Conservation (phyloP, 2,113 vertebrate species). For the Oryzias celebensis region DNA sequence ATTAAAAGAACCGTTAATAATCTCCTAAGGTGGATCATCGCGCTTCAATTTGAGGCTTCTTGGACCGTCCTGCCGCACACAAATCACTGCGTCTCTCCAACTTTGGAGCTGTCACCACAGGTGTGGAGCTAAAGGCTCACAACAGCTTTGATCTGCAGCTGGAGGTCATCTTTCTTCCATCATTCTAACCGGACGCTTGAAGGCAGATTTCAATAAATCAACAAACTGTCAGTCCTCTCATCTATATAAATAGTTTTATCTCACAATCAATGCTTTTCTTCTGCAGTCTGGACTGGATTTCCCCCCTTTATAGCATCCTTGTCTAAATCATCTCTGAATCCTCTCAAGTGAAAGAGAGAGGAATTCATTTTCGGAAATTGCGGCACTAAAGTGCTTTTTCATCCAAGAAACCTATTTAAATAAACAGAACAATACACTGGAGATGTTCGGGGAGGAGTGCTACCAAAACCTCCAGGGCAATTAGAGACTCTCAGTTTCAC, state of each 20-base stretch:
- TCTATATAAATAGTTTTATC: constrained; percentile 1
- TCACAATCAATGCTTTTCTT: neutral
- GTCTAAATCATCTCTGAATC: neutral
- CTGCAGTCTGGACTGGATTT: constrained; percentile 27
- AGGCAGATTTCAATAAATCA: constrained; percentile 13
- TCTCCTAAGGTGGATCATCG: constrained; percentile 42
- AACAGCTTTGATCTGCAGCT: too few species aligned
- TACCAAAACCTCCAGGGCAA: constrained; percentile 19
- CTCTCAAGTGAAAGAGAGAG: neutral
- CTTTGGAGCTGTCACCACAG: constrained; percentile 32
- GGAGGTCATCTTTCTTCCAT: constrained; percentile 40
- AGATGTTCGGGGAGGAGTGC: constrained; percentile 9
- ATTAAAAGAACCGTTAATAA: constrained; percentile 27
- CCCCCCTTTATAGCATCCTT: constrained; percentile 11
- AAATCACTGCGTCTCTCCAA: constrained; percentile 48
- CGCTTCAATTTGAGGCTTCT: constrained; percentile 35
- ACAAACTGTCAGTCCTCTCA: constrained; percentile 7
- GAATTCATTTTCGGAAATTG: constrained; percentile 23
- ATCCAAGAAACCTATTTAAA: constrained; percentile 12
- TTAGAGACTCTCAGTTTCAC: constrained; percentile 29
- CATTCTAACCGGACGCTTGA: constrained; percentile 9
- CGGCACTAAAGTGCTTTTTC: constrained; percentile 19
- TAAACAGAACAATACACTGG: constrained; percentile 24
- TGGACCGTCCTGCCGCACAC: constrained; percentile 31
- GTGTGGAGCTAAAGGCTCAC: constrained; percentile 1